phyloP scores from a whole-genome alignment of 2,888 invertebrate genomes.

The Syrista parreyssii region DNA sequence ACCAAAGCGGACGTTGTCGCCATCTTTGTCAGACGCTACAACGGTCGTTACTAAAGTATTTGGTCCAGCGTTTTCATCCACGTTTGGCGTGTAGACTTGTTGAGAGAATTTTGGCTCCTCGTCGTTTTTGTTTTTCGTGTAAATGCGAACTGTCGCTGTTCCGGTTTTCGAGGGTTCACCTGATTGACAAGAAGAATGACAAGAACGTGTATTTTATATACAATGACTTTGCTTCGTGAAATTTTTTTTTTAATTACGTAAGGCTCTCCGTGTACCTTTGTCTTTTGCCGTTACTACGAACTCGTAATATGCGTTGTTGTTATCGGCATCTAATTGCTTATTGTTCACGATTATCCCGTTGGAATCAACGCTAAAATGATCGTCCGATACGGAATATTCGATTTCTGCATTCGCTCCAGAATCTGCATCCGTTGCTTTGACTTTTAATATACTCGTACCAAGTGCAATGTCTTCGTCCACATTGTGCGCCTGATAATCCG shows the following conservation, averaged over 20 bases:
- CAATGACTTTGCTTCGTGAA: background rate
- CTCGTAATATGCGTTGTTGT: conserved; percentile 96
- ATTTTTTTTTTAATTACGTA: background rate
- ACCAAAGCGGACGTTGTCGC: conserved; percentile 93
- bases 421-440: conserved; percentile 95
- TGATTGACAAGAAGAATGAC: conserved; percentile 33
- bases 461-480: conserved; percentile 94
- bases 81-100: conserved; percentile 95
- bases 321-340: conserved; percentile 94
- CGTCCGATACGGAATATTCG: conserved; percentile 90
- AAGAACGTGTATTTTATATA: background rate
- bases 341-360: conserved; percentile 94
- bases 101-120: conserved; percentile 97
- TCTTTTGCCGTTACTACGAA: conserved; percentile 95
- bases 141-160: conserved; percentile 92
- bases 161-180: conserved; percentile 92
- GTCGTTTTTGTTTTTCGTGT: conserved; percentile 98
- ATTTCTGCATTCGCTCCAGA: conserved; percentile 96
- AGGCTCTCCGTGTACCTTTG: conserved; percentile 70
- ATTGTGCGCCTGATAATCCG: conserved; percentile 96
- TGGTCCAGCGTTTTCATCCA: conserved; percentile 95
- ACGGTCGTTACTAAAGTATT: conserved; percentile 96
- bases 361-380: conserved; percentile 94
- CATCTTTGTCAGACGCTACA: conserved; percentile 97
- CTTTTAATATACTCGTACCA: conserved; percentile 92